A percentile compares a stretch with the other conserved stretches of the same genome.
These are phyloP conservation scores for Dinothrombium tinctorium DNA, from an alignment of 1,140 invertebrate genomes.

Conservation along the genomic window DNA sequence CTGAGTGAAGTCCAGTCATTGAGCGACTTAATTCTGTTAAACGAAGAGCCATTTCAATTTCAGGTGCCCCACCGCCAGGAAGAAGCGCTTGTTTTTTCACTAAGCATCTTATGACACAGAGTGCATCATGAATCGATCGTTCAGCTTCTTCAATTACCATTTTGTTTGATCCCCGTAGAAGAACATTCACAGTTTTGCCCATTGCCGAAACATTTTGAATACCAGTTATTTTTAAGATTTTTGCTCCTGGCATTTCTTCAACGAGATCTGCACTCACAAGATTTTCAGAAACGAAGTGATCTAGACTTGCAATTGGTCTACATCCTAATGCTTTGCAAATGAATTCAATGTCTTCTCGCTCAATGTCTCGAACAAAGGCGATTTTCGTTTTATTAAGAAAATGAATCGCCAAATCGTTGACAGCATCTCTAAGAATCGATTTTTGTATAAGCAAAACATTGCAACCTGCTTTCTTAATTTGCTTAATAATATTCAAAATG, in stretches of 20 bases:
- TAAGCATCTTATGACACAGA: conserved; percentile 90
- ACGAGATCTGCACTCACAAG: conserved; percentile 75
- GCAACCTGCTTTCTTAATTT: conserved; percentile 94
- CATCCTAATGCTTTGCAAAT: conserved; percentile 80
- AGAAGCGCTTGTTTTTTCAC: conserved; percentile 76
- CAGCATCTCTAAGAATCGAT: conserved; percentile 86
- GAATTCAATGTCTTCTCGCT: conserved; percentile 92
- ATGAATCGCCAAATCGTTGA: conserved; percentile 88
- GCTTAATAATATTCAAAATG: conserved; percentile 94
- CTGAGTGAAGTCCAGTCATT: conserved; percentile 71
- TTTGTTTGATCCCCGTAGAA: conserved; percentile 91
- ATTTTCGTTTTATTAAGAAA: conserved; percentile 98
- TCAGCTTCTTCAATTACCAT: conserved; percentile 78
- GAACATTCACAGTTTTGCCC: conserved; percentile 58
- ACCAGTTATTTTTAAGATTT: conserved; percentile 61
- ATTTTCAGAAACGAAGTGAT: conserved; percentile 84
- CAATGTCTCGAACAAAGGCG: conserved; percentile 93
- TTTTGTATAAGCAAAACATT: conserved; percentile 96
- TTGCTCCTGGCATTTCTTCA: conserved; percentile 70
- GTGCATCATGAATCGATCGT: conserved; percentile 86
- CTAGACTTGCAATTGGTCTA: conserved; percentile 86
- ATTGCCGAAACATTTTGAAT: conserved; percentile 2
- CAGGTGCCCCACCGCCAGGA: conserved; percentile 87
- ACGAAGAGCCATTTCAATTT: conserved; percentile 71
- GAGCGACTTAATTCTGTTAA: conserved; percentile 58